Conservation (phyloP, 2,888 invertebrate species). For the Eutolmus rufibarbis region DNA sequence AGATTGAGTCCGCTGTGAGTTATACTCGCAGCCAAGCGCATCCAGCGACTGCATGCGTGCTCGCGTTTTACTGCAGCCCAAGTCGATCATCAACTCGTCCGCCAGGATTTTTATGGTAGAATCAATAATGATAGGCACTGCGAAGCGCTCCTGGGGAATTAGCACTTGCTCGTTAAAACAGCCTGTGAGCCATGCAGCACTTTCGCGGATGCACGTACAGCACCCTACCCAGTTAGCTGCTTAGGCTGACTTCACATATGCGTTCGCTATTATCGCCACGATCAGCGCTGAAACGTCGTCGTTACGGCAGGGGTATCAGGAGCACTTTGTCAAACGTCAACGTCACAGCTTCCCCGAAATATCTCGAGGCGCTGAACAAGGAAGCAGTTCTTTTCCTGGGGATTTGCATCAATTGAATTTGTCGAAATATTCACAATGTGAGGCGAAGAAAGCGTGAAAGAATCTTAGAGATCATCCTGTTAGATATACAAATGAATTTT, state of each 20-base stretch:
- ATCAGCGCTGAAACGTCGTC: not conserved
- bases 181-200: not conserved
- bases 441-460: not conserved
- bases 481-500: slow-evolving; percentile 45
- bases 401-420: slow-evolving; percentile 38
- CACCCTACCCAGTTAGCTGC: not conserved
- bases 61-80: not conserved
- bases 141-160: not conserved
- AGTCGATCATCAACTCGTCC: slow-evolving; percentile 10
- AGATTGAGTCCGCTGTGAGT: not conserved
- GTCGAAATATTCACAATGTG: slow-evolving; percentile 17
- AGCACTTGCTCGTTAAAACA: slow-evolving; percentile 9
- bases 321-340: slow-evolving; percentile 17
- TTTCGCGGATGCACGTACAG: not conserved
- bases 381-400: not conserved
- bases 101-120: not conserved
- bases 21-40: not conserved
- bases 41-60: not conserved
- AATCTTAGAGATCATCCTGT: slow-evolving; percentile 12
- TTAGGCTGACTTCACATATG: not conserved
- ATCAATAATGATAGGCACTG: slow-evolving; percentile 28
- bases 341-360: not conserved
- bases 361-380: not conserved
- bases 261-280: not conserved
- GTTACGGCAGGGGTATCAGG: not conserved